Base-by-base conservation (phyloP, 2,113 vertebrate species). In the Amazona vittata region DNA sequence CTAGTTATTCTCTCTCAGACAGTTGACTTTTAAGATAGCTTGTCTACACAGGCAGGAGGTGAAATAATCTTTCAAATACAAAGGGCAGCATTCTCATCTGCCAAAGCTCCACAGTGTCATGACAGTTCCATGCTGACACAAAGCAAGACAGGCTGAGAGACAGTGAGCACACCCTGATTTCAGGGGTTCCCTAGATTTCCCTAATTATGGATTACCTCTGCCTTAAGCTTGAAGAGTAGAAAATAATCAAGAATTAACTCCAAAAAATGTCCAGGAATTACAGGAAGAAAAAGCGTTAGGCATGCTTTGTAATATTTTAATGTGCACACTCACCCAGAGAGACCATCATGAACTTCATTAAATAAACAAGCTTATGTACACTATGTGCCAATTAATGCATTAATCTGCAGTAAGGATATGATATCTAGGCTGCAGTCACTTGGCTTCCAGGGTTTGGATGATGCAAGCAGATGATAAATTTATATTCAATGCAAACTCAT, bases 401-500 rank as follows among this genome's bases (percentile, higher is more conserved):
- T 96, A 84, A 95, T 93, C 77, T 91, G 76, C 69, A 69, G 62
- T 92, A 96, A 91, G 52, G 73, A 84, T 74, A 75, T 16, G 50
- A 50, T 65, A 78, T 68, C 92, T 86, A 90, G 50, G 62, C 39
- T 86, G 55, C 2, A 2, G 49, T 84, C 43, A 63, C 90, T 75
- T 81, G 60, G 83, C 35, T 94, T 86, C 60, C 35, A 83, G 47
- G 29, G 55, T 62, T 81, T 93, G 55, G 60, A 81, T 81, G 69
- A 75, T 84, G 80, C 47, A 92, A 94, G 31, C 43, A 89, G 88
- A 90, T 89, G 76, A 95, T 90, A 93, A 94, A 90, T 89, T 86
- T 64, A 55, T 55, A 75, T 5, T 24, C 28, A 89, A 29, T 60
- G 6, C 83, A 78, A 94, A 80, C 29, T 68, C 85, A 73, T 88